phyloP scores from a whole-genome alignment of 2,797 vertebrate species.

The Typhlichthys subterraneus region DNA sequence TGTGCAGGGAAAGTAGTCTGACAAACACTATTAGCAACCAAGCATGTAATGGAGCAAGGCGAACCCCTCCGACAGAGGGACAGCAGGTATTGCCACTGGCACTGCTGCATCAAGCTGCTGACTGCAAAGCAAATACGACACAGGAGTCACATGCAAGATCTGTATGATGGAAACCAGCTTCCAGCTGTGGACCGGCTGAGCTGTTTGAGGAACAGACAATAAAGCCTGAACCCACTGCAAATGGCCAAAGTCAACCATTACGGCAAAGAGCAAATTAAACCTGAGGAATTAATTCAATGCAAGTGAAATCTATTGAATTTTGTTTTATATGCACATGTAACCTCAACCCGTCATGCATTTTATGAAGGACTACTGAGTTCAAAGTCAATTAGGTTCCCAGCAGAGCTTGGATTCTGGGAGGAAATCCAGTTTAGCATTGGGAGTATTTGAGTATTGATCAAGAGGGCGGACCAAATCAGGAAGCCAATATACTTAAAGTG shows the following conservation, averaged over 20 bases:
- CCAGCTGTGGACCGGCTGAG: slow-evolving; percentile 34
- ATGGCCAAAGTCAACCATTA: slow-evolving; percentile 5
- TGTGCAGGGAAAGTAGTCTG: slow-evolving; percentile 56
- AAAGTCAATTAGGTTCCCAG: slow-evolving; percentile 45
- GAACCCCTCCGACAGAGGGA: slow-evolving; percentile 46
- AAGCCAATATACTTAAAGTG: background rate
- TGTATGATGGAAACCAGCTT: slow-evolving; percentile 22
- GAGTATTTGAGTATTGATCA: slow-evolving; percentile 63
- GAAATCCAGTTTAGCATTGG: slow-evolving; percentile 42
- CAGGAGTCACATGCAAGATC: slow-evolving; percentile 15
- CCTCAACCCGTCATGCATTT: slow-evolving; percentile 13
- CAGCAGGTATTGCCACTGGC: slow-evolving; percentile 49
- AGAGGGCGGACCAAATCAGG: background rate
- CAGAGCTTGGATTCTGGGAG: slow-evolving; percentile 30
- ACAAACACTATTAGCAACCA: slow-evolving; percentile 74
- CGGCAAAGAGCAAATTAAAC: background rate
- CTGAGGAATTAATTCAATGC: background rate
- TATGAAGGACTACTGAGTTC: slow-evolving; percentile 29
- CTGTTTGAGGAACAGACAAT: slow-evolving; percentile 32
- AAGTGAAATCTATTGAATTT: slow-evolving; percentile 8
- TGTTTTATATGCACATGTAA: slow-evolving; percentile 24
- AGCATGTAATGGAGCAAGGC: slow-evolving; percentile 63
- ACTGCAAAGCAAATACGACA: slow-evolving; percentile 42
- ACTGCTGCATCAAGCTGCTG: slow-evolving; percentile 31
- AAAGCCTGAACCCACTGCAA: slow-evolving; percentile 20